Evolutionary conservation across 2,888 invertebrate species (phyloP).

Genomic region (Eupithecia pulchellata): DNA sequence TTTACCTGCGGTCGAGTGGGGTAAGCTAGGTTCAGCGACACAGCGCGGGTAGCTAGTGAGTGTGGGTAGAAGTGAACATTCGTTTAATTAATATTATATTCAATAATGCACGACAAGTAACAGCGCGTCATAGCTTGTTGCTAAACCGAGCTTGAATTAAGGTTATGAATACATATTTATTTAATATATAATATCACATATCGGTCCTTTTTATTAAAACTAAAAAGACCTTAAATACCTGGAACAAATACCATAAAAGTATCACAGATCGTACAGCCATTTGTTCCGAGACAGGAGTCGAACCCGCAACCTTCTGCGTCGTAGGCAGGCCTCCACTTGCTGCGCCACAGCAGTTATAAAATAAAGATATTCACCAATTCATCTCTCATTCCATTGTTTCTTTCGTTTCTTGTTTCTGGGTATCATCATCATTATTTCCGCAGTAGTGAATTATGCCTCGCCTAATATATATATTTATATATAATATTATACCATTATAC

Average conservation of each 20-base stretch:
- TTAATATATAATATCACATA: no score
- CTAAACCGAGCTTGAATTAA: background rate
- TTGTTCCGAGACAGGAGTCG: background rate
- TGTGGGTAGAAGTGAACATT: background rate
- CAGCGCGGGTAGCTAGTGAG: background rate
- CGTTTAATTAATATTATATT: background rate
- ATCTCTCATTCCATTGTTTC: background rate
- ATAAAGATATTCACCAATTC: background rate
- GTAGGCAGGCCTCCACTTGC: background rate
- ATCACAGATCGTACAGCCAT: background rate
- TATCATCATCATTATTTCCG: background rate
- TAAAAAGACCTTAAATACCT: no score
- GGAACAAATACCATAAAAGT: no score
- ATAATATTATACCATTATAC: no score
- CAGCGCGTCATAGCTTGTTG: background rate
- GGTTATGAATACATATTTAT: background rate
- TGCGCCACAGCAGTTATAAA: background rate
- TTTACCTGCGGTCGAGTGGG: conserved; percentile 29
- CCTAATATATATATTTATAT: no score
- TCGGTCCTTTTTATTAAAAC: no score
- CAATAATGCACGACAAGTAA: background rate
- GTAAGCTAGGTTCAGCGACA: conserved; percentile 25
- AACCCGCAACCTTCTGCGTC: background rate
- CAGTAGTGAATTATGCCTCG: no score
- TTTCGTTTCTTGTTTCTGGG: no score